A percentile compares a stretch with the other conserved stretches of the same genome.
phyloP scores from a whole-genome alignment of 92 coral and sea anemone genomes.

The Metridium senile region DNA sequence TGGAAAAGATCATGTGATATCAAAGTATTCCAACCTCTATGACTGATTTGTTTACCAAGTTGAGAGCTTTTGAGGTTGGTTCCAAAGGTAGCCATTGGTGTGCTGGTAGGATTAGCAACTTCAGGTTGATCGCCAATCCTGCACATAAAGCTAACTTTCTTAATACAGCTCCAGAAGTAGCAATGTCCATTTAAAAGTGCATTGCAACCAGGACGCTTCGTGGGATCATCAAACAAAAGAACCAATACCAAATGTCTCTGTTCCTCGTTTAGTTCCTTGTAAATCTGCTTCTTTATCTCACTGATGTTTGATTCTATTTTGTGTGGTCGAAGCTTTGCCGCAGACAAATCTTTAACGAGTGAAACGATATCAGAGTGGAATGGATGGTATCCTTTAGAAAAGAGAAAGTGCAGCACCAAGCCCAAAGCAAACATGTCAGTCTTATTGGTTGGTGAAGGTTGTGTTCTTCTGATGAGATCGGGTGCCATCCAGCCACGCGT shows the following conservation, averaged over 20 bases:
- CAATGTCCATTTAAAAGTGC: conserved; percentile 32
- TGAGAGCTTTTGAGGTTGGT: background rate
- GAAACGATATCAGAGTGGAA: conserved; percentile 17
- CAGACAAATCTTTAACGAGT: background rate
- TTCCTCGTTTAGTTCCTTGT: conserved; percentile 28
- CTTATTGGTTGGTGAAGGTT: conserved; percentile 31
- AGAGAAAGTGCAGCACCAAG: conserved; percentile 58
- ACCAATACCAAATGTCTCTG: conserved; percentile 23
- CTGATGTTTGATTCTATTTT: conserved; percentile 50
- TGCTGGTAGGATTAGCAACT: conserved; percentile 35
- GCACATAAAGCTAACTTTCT: conserved; percentile 61
- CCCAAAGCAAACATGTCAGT: conserved; percentile 72
- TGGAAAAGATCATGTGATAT: conserved; percentile 27
- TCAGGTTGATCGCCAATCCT: conserved; percentile 65
- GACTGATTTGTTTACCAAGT: conserved; percentile 27
- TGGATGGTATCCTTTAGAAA: conserved; percentile 66
- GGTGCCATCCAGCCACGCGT: conserved; percentile 89
- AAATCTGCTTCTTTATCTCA: conserved; percentile 15
- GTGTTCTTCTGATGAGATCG: conserved; percentile 51
- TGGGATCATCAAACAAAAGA: conserved; percentile 27
- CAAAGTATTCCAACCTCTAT: conserved; percentile 28
- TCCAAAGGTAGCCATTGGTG: background rate
- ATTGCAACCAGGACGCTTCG: conserved; percentile 29
- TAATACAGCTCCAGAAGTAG: conserved; percentile 64
- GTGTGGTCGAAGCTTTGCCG: conserved; percentile 30